Evolutionary conservation across 1,140 invertebrate species (phyloP).

Genomic region (Drosophila albomicans): DNA sequence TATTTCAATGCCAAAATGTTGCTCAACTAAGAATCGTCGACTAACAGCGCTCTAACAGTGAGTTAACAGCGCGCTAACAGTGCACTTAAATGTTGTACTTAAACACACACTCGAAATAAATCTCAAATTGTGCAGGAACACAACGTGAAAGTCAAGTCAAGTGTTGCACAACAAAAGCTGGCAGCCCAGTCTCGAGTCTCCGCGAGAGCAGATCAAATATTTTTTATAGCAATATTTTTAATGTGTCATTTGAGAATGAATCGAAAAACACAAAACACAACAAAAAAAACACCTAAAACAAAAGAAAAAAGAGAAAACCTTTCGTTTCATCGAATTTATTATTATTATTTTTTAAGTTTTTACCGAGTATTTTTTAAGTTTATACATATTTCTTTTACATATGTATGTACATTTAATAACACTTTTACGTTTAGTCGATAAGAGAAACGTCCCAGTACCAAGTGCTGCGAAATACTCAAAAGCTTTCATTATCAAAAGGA

Average conservation of each 20-base stretch:
- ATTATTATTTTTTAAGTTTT: conserved; percentile 52
- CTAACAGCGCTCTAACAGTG: conserved; percentile 22
- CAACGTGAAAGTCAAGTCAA: conserved; percentile 32
- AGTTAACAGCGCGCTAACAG: conserved; percentile 48
- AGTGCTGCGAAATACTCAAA: conserved; percentile 77
- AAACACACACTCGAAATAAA: conserved; percentile 55
- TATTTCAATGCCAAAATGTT: conserved; percentile 80
- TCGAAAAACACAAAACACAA: too few species aligned
- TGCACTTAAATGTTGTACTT: conserved; percentile 80
- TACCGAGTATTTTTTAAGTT: conserved; percentile 36
- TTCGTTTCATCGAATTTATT: conserved; percentile 82
- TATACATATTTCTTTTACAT: conserved; percentile 52
- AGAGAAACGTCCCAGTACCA: conserved; percentile 69
- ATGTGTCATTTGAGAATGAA: conserved; percentile 21
- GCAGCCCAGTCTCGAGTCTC: conserved; percentile 16
- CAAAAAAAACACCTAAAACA: too few species aligned
- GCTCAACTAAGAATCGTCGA: conserved; percentile 57
- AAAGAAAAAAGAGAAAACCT: conserved; percentile 48
- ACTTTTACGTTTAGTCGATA: conserved; percentile 53
- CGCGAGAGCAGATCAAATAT: conserved; percentile 55
- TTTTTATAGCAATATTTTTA: conserved; percentile 69
- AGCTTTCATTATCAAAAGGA: conserved; percentile 27
- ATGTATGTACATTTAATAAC: conserved; percentile 41
- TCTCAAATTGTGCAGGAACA: conserved; percentile 80
- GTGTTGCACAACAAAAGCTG: conserved; percentile 28